phyloP scores from a whole-genome alignment of 2,888 invertebrate species.

The Diarsia brunnea region DNA sequence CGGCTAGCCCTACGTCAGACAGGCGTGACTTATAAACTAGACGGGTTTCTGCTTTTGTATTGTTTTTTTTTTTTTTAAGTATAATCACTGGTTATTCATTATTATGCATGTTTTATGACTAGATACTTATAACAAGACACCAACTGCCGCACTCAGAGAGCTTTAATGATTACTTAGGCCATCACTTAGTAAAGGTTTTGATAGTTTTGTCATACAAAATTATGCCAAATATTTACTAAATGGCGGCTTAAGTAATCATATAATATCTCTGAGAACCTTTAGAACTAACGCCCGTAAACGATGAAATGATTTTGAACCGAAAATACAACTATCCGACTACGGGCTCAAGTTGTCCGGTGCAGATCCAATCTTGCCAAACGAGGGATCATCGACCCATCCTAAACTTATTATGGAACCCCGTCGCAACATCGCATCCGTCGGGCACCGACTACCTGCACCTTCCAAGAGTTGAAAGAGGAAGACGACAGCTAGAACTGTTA shows the following conservation, averaged over 20 bases:
- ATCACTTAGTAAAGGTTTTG: too few relatives aligned
- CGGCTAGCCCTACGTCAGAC: slow-evolving; percentile 6
- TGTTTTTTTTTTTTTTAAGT: neutral
- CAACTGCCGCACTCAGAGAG: too few relatives aligned
- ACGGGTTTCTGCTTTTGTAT: neutral
- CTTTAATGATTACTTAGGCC: too few relatives aligned
- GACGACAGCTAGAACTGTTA: neutral
- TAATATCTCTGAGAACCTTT: too few relatives aligned
- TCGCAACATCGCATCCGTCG: neutral
- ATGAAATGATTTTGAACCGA: neutral
- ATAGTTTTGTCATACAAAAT: too few relatives aligned
- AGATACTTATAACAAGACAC: neutral
- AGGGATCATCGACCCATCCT: neutral
- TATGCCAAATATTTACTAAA: too few relatives aligned
- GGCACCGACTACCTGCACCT: neutral
- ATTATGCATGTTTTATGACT: neutral
- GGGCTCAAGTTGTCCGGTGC: neutral
- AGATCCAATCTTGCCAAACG: neutral
- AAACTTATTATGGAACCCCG: neutral
- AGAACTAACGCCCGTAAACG: too few relatives aligned
- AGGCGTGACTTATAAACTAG: neutral
- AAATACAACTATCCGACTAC: neutral
- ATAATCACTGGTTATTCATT: neutral
- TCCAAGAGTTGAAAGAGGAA: neutral
- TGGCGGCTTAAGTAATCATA: too few relatives aligned